These are phyloP conservation scores for Oceanites oceanicus DNA, from an alignment of 2,113 vertebrate species.

Conservation along the genomic window DNA sequence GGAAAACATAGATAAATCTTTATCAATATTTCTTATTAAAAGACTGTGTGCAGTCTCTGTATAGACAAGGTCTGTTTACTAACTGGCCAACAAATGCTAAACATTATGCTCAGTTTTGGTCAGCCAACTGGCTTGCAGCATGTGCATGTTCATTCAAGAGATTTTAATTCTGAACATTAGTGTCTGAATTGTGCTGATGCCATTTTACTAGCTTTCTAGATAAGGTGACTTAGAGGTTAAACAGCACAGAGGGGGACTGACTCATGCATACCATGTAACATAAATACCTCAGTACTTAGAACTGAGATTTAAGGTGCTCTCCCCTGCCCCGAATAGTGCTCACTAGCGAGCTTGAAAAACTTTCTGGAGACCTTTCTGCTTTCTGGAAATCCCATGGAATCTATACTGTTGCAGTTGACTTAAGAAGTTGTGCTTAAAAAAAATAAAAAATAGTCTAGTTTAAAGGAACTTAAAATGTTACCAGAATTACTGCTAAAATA, in stretches of 20 bases:
- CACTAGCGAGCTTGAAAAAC: neutral
- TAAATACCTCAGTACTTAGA: neutral
- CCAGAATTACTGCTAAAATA: neutral
- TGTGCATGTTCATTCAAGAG: neutral
- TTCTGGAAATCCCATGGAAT: neutral
- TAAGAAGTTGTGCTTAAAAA: neutral
- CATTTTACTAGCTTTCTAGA: neutral
- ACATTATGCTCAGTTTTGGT: neutral
- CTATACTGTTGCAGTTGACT: neutral
- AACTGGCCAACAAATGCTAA: neutral
- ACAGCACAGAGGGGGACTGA: neutral
- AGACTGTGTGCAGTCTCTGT: rapidly evolving
- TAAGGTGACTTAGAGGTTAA: neutral
- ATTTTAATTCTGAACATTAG: neutral
- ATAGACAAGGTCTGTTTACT: neutral
- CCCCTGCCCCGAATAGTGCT: neutral
- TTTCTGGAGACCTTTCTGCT: neutral
- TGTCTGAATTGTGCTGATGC: neutral
- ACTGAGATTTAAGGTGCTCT: neutral
- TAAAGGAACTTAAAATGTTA: neutral
- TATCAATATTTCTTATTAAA: neutral
- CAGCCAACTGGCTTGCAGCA: neutral
- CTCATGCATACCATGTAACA: neutral
- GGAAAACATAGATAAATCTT: neutral
- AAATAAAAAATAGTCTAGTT: neutral